Conservation (phyloP, 2,797 vertebrate genomes). For the Sebastes diaconus region DNA sequence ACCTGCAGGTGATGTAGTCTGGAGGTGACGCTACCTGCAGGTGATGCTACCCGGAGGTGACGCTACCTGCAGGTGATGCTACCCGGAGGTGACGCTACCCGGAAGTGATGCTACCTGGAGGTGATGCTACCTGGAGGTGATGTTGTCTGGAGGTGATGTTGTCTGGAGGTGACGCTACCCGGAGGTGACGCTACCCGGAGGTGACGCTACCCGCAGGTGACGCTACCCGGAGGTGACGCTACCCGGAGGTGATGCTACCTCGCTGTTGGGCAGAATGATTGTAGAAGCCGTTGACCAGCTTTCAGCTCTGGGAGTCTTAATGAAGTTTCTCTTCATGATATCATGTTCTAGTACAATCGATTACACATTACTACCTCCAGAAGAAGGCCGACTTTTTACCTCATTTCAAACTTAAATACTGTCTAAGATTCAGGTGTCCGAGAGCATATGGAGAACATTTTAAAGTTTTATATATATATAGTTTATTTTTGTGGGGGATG, state of each 20-base stretch:
- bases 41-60: rapidly evolving
- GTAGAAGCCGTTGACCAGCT: slow-evolving; percentile 71
- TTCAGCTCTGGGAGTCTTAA: slow-evolving; percentile 82
- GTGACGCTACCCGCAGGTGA: too few species aligned
- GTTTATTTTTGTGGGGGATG: slow-evolving; percentile 95
- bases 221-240: rapidly evolving
- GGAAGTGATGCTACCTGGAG: too few species aligned
- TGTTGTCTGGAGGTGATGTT: rapidly evolving
- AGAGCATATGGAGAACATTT: slow-evolving; percentile 89
- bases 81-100: rapidly evolving
- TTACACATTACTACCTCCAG: slow-evolving; percentile 95
- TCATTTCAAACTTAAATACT: slow-evolving; percentile 92
- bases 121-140: too few species aligned
- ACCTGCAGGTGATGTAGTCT: rapidly evolving
- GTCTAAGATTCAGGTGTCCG: slow-evolving; percentile 83
- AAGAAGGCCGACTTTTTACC: slow-evolving; percentile 92
- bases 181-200: too few species aligned
- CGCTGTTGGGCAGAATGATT: slow-evolving; percentile 59
- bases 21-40: too few species aligned
- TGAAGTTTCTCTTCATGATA: slow-evolving; percentile 84
- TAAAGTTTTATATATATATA: slow-evolving; percentile 91
- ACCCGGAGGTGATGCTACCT: slow-evolving; percentile 59
- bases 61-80: rapidly evolving
- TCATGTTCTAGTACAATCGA: slow-evolving; percentile 91
- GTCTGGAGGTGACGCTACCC: rapidly evolving